phyloP scores from a whole-genome alignment of 2,113 vertebrate genomes.

The Lepidothrix coronata region DNA sequence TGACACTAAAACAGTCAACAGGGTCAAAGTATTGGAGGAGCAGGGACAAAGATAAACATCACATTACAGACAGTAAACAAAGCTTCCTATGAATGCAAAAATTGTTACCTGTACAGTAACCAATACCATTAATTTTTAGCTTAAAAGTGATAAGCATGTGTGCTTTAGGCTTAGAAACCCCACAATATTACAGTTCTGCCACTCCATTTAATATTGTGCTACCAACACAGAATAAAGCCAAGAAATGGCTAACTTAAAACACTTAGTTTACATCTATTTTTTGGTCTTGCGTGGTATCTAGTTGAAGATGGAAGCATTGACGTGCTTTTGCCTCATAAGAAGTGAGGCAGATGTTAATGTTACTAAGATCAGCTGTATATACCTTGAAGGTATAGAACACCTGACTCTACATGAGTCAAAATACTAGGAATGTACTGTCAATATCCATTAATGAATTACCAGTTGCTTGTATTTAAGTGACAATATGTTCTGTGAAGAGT shows the following conservation, averaged over 20 bases:
- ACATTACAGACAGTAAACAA: constrained; percentile 49
- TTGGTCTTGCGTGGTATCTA: constrained; percentile 32
- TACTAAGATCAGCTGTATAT: constrained; percentile 9
- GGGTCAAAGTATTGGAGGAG: not conserved
- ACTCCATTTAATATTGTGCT: not conserved
- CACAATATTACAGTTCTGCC: not conserved
- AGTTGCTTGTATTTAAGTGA: not conserved
- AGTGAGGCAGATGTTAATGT: constrained; percentile 39
- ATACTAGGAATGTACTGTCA: not conserved
- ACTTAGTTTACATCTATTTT: not conserved
- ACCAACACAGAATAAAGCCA: not conserved
- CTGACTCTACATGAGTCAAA: constrained; percentile 52
- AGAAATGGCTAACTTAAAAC: not conserved
- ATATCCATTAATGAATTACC: constrained; percentile 24
- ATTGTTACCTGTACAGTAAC: constrained; percentile 13
- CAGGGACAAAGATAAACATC: not conserved
- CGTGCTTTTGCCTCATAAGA: constrained; percentile 46
- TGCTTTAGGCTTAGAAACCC: constrained; percentile 13
- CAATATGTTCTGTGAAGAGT: constrained; percentile 15
- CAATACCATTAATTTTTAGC: not conserved
- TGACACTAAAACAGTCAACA: constrained; percentile 46
- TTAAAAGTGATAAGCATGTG: not conserved
- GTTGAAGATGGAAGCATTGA: not conserved
- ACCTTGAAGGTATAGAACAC: constrained; percentile 41
- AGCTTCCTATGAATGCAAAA: constrained; percentile 11